A percentile compares a stretch with the other conserved stretches of the same genome.
Evolutionary conservation across 2,113 vertebrate species (phyloP).

Genomic region (Acinonyx jubatus): DNA sequence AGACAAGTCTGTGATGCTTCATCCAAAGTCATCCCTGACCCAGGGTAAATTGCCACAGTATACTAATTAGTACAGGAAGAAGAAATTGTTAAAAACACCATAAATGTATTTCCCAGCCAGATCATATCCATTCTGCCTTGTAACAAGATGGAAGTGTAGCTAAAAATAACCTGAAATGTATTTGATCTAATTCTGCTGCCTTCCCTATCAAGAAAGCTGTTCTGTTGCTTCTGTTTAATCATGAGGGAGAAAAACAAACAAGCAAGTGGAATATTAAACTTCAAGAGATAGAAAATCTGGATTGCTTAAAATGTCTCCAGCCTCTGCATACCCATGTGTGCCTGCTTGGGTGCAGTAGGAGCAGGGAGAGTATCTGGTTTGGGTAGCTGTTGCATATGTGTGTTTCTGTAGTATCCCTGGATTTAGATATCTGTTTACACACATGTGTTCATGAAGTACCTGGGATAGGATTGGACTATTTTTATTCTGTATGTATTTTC

Average conservation of each 20-base stretch:
- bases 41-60: not conserved
- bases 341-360: not conserved
- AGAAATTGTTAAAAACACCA: not conserved
- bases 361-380: not conserved
- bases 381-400: not conserved
- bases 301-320: not conserved
- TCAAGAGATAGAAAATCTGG: not conserved
- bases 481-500: not conserved
- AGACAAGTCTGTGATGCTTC: not conserved
- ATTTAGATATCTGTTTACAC: not conserved
- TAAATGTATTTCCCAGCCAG: not conserved
- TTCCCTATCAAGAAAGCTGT: not conserved
- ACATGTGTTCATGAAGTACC: not conserved
- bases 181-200: slow-evolving; percentile 2
- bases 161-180: slow-evolving; percentile 43
- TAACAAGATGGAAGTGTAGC: not conserved
- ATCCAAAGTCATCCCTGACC: not conserved
- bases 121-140: not conserved
- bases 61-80: not conserved
- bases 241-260: not conserved
- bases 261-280: not conserved
- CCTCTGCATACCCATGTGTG: not conserved
- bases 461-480: not conserved
- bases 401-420: not conserved
- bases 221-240: slow-evolving; percentile 25